Percentiles rank a stretch among this genome's conserved stretches.
Conservation (phyloP, 1,140 invertebrate genomes). For the Drosophila pruinosa region DNA sequence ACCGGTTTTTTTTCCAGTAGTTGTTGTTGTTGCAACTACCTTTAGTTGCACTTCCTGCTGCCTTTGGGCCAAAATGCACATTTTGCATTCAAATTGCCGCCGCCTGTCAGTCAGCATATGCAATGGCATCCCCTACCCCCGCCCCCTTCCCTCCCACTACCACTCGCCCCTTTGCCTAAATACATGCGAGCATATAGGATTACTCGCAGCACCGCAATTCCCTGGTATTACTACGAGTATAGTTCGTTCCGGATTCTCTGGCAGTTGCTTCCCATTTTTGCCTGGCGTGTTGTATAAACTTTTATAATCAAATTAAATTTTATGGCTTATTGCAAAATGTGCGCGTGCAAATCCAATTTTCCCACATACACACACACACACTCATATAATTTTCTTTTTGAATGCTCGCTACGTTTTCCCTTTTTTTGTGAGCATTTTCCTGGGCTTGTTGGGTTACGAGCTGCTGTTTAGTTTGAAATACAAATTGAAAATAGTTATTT, state of each 20-base stretch:
- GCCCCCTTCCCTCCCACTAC: not conserved
- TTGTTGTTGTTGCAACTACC: conserved; percentile 6
- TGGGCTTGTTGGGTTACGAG: not conserved
- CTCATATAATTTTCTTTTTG: conserved; percentile 11
- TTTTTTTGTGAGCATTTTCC: not conserved
- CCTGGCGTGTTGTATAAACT: conserved; percentile 48
- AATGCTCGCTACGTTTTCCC: not conserved
- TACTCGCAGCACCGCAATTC: conserved; percentile 7
- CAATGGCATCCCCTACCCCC: conserved; percentile 8
- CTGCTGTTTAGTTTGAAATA: conserved; percentile 14
- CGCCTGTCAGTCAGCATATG: conserved; percentile 52
- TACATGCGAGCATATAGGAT: conserved; percentile 3
- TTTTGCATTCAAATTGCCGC: conserved; percentile 56
- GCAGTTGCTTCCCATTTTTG: conserved; percentile 15
- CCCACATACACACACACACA: conserved; percentile 22
- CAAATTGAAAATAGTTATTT: conserved; percentile 28
- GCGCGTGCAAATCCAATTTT: conserved; percentile 61
- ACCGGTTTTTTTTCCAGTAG: conserved; percentile 10
- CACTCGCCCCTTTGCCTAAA: not conserved
- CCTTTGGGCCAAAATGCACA: conserved; percentile 33
- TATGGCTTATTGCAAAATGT: conserved; percentile 61
- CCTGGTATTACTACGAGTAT: conserved; percentile 1
- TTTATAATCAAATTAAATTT: conserved; percentile 67
- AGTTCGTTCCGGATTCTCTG: conserved; percentile 6
- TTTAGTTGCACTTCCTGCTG: conserved; percentile 21